phyloP scores from a whole-genome alignment of 53 echinoderm and acorn worm species.

The Paelopatides confundens region DNA sequence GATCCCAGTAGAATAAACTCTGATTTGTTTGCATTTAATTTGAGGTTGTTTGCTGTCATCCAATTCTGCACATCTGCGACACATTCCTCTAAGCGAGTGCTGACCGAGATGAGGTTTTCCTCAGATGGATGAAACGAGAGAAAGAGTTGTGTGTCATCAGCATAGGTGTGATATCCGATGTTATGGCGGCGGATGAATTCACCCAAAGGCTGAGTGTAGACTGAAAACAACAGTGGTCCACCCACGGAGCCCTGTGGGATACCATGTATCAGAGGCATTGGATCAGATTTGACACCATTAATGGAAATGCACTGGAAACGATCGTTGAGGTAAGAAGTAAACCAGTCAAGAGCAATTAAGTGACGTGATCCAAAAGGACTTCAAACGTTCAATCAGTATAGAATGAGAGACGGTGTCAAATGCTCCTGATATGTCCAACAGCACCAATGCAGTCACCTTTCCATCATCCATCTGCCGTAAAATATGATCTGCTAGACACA shows the following conservation, averaged over 20 bases:
- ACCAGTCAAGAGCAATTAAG: constrained; percentile 43
- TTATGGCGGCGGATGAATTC: too few relatives aligned
- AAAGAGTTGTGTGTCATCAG: too few relatives aligned
- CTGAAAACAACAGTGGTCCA: not conserved
- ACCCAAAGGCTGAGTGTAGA: too few relatives aligned
- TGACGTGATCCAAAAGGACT: constrained; percentile 25
- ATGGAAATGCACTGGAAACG: not conserved
- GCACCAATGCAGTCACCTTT: constrained; percentile 32
- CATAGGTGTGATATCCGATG: too few relatives aligned
- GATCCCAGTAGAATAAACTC: too few relatives aligned
- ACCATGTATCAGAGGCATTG: not conserved
- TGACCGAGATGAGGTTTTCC: too few relatives aligned
- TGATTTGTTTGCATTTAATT: too few relatives aligned
- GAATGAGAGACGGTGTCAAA: constrained; percentile 60
- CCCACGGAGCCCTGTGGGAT: constrained; percentile 59
- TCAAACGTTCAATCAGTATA: constrained; percentile 38
- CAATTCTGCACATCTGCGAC: too few relatives aligned
- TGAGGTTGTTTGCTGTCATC: too few relatives aligned
- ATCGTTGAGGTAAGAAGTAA: constrained; percentile 41
- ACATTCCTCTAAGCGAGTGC: too few relatives aligned
- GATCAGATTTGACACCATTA: not conserved
- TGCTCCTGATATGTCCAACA: constrained; percentile 52
- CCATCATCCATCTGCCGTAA: constrained; percentile 8
- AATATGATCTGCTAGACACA: not conserved
- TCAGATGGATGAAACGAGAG: too few relatives aligned